These are phyloP conservation scores for Ganaspis brasiliensis DNA, from an alignment of 2,888 invertebrate species.

Conservation along the genomic window DNA sequence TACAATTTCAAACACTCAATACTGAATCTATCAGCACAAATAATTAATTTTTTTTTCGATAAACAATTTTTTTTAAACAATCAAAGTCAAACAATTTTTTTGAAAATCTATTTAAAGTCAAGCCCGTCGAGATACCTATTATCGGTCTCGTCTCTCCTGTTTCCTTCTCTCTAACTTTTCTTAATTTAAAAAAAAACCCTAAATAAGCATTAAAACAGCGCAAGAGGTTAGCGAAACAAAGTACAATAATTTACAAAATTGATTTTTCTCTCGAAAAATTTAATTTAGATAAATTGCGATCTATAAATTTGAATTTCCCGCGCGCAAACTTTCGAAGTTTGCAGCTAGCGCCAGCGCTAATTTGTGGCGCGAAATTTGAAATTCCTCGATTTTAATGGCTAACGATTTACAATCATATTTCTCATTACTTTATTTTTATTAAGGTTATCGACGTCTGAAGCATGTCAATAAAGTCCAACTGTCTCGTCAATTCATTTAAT, in stretches of 20 bases:
- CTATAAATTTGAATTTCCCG: conserved; percentile 16
- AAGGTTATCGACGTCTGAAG: background rate
- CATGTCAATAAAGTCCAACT: conserved; percentile 3
- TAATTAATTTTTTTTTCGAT: too few species aligned
- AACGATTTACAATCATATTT: too few species aligned
- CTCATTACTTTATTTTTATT: background rate
- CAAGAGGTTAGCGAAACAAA: too few species aligned
- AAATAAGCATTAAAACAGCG: background rate
- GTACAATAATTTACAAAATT: too few species aligned
- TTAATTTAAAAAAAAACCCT: background rate
- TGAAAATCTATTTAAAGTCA: too few species aligned
- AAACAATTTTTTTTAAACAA: too few species aligned
- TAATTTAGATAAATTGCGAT: background rate
- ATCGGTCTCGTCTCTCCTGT: conserved; percentile 16
- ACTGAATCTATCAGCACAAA: conserved; percentile 34
- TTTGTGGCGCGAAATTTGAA: background rate
- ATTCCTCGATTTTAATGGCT: too few species aligned
- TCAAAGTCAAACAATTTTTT: too few species aligned
- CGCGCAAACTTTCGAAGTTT: background rate
- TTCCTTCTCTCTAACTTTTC: background rate
- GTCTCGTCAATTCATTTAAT: background rate
- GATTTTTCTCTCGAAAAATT: too few species aligned
- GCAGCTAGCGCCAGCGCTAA: background rate
- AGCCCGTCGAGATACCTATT: background rate
- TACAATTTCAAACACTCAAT: conserved; percentile 15